These are phyloP conservation scores for Oryzias woworae DNA, from an alignment of 2,113 vertebrate genomes.

Conservation along the genomic window DNA sequence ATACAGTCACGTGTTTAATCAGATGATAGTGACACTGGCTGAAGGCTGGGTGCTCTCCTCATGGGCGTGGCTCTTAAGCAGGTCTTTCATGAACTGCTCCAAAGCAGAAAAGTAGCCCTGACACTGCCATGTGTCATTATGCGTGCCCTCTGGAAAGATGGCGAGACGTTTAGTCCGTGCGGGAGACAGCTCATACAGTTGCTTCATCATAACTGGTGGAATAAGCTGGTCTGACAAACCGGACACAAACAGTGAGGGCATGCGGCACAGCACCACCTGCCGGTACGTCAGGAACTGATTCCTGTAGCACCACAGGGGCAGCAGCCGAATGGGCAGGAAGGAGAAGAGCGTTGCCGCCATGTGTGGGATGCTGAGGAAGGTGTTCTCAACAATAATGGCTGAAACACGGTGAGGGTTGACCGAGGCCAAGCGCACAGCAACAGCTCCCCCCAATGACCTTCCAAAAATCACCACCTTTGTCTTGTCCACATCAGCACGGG, in stretches of 20 bases:
- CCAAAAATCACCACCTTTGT: constrained; percentile 97
- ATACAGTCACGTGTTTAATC: constrained; percentile 36
- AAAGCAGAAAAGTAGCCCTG: constrained; percentile 95
- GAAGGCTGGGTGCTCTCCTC: constrained; percentile 88
- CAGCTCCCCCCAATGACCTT: constrained; percentile 95
- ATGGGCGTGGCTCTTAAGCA: constrained; percentile 89
- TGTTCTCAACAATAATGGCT: constrained; percentile 96
- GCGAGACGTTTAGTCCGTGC: constrained; percentile 97
- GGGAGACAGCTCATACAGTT: constrained; percentile 95
- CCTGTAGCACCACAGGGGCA: constrained; percentile 98
- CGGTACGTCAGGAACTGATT: constrained; percentile 97
- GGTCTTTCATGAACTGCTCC: constrained; percentile 96
- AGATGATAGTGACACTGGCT: constrained; percentile 95
- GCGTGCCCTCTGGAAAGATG: constrained; percentile 96
- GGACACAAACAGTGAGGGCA: constrained; percentile 97
- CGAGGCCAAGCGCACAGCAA: constrained; percentile 93
- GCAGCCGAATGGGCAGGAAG: constrained; percentile 93
- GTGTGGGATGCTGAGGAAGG: constrained; percentile 97
- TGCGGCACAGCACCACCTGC: constrained; percentile 91
- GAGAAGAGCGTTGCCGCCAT: constrained; percentile 98
- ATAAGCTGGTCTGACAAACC: constrained; percentile 98
- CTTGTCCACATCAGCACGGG: constrained; percentile 95
- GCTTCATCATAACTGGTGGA: constrained; percentile 99
- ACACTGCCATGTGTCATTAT: constrained; percentile 99
- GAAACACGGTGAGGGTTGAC: constrained; percentile 94